Evolutionary conservation across 2,797 vertebrate genomes (phyloP).

Genomic region (Okamejei kenojei): DNA sequence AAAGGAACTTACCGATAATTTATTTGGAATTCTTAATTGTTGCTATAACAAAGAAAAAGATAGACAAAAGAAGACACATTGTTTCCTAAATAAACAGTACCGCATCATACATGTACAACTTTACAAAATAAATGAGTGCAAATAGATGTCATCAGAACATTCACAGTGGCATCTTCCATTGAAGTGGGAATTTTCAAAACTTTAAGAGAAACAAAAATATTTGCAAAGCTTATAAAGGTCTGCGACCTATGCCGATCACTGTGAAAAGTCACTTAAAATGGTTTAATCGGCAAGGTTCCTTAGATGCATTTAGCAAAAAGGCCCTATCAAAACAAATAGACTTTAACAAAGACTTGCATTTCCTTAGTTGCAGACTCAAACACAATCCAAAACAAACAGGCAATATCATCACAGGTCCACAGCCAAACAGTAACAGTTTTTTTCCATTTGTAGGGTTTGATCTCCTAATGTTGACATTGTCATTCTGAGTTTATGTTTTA

Average conservation of each 20-base stretch:
- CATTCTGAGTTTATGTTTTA: neutral
- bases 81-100: constrained; percentile 23
- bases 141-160: constrained; percentile 25
- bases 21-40: constrained; percentile 57
- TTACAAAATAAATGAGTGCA: constrained; percentile 38
- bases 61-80: constrained; percentile 34
- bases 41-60: constrained; percentile 60
- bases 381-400: constrained; percentile 32
- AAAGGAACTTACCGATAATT: constrained; percentile 43
- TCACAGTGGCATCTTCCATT: constrained; percentile 39
- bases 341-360: constrained; percentile 19
- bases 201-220: neutral
- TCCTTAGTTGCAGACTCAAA: constrained; percentile 24
- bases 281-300: neutral
- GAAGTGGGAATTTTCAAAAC: constrained; percentile 24
- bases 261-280: neutral
- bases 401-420: neutral
- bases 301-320: neutral
- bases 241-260: neutral
- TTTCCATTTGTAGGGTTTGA: neutral
- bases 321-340: neutral
- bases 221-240: neutral
- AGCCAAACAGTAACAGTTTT: neutral
- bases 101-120: constrained; percentile 31
- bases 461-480: neutral